A percentile compares a stretch with the other conserved stretches of the same genome.
These are phyloP conservation scores for Alligator mississippiensis DNA, from an alignment of 2,113 vertebrate genomes.

Conservation along the genomic window DNA sequence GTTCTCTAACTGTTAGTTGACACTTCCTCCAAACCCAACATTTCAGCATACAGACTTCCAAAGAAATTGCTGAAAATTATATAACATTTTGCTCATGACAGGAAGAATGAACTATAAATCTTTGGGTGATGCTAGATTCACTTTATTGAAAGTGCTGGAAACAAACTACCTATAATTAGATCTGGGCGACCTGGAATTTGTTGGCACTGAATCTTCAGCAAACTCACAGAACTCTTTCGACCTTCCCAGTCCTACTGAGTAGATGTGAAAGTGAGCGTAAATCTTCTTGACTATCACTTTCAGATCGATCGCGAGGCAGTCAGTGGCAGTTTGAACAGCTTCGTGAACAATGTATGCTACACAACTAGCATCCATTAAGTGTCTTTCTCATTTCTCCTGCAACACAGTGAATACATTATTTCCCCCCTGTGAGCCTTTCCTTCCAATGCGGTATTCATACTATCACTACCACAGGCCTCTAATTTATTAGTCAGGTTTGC, in stretches of 20 bases:
- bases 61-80: rapidly evolving
- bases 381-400: not conserved
- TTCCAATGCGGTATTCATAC: not conserved
- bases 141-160: not conserved
- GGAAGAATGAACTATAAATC: not conserved
- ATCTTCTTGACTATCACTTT: not conserved
- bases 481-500: not conserved
- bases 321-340: not conserved
- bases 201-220: not conserved
- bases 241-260: not conserved
- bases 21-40: not conserved
- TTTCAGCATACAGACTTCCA: not conserved
- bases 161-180: rapidly evolving
- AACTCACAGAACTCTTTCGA: rapidly evolving
- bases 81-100: not conserved
- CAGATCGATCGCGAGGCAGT: not conserved
- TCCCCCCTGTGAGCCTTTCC: not conserved
- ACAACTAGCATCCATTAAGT: not conserved
- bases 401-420: not conserved
- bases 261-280: not conserved
- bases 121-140: not conserved
- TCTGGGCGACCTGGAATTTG: not conserved
- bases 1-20: not conserved
- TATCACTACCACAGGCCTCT: not conserved
- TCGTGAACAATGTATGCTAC: not conserved